Conservation (phyloP, 1,140 invertebrate species). For the Atopsyche davidsoni region DNA sequence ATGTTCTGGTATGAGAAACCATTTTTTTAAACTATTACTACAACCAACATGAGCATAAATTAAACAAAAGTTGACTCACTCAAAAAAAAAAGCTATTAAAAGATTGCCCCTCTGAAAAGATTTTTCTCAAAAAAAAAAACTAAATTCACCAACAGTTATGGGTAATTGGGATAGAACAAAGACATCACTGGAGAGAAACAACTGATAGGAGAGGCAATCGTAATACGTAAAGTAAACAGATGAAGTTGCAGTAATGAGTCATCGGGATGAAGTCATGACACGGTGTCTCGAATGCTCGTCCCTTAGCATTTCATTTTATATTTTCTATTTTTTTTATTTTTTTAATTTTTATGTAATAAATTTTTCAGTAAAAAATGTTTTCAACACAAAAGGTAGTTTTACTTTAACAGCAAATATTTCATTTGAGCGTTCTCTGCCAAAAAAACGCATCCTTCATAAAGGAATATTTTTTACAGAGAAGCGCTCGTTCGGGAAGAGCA, state of each 20-base stretch:
- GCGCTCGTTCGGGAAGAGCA: constrained; percentile 20
- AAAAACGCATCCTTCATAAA: constrained; percentile 15
- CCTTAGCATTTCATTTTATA: constrained; percentile 11
- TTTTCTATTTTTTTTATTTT: constrained; percentile 4
- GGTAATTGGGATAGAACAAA: not conserved
- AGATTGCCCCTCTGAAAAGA: constrained; percentile 11
- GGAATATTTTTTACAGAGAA: constrained; percentile 14
- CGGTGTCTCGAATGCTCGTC: constrained; percentile 15
- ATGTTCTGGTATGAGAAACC: constrained; percentile 11
- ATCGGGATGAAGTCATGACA: constrained; percentile 2
- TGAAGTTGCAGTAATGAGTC: constrained; percentile 7
- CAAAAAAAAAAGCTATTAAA: constrained; percentile 18
- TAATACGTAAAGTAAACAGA: constrained; percentile 6
- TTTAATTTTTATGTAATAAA: constrained; percentile 11
- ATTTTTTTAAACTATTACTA: constrained; percentile 23
- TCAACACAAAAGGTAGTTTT: constrained; percentile 9
- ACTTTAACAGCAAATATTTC: constrained; percentile 14
- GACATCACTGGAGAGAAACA: not conserved
- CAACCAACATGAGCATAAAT: constrained; percentile 18
- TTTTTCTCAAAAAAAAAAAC: not conserved
- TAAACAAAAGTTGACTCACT: constrained; percentile 18
- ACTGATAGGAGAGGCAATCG: not conserved
- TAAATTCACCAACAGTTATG: not conserved
- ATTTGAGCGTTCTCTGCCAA: constrained; percentile 12
- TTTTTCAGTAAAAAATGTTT: constrained; percentile 17